These are phyloP conservation scores for Myrmecobius fasciatus DNA, from an alignment of 2,113 vertebrate genomes.

Conservation along the genomic window DNA sequence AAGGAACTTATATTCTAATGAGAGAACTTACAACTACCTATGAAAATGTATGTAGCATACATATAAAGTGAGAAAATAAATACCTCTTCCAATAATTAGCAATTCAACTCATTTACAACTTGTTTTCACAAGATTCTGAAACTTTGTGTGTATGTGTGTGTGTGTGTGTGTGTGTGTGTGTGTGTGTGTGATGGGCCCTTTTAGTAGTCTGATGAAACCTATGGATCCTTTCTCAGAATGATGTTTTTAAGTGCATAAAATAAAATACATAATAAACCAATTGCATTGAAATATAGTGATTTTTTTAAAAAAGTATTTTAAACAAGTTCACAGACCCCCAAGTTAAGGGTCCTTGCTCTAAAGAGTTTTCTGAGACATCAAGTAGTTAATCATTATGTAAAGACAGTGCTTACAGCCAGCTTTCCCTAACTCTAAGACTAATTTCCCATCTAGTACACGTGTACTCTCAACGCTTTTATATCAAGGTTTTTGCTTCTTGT, in stretches of 20 bases:
- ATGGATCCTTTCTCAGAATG: background rate
- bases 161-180: background rate
- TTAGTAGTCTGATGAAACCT: background rate
- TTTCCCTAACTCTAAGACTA: background rate
- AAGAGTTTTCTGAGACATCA: background rate
- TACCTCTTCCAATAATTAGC: background rate
- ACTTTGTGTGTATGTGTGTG: background rate
- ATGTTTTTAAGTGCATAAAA: background rate
- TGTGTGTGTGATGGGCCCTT: background rate
- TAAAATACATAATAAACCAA: background rate
- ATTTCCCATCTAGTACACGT: background rate
- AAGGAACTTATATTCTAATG: background rate
- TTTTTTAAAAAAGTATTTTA: background rate
- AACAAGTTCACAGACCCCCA: background rate
- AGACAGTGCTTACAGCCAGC: background rate
- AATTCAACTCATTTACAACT: background rate
- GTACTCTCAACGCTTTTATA: background rate
- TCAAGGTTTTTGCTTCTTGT: constrained; percentile 25
- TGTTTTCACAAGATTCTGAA: background rate
- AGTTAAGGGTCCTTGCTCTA: background rate
- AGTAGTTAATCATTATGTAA: background rate
- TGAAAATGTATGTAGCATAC: background rate
- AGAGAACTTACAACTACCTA: background rate
- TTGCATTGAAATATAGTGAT: background rate
- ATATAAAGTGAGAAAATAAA: background rate